Base-by-base conservation (phyloP, 2,797 vertebrate genomes). In the Girardinus metallicus region DNA sequence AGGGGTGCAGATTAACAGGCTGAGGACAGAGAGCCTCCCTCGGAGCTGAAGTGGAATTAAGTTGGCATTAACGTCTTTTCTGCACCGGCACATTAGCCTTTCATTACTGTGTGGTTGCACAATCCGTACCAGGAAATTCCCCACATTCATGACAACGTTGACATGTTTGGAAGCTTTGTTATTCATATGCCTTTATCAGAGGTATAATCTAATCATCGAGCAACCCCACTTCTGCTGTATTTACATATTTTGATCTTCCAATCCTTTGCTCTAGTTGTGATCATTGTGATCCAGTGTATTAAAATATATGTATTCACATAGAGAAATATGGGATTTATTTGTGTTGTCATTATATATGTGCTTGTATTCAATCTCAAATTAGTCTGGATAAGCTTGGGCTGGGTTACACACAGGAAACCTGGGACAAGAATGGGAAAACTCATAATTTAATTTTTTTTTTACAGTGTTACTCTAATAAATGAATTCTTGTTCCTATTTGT, bases 51-150 rank as follows among this genome's bases (percentile, higher is more conserved):
- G 88, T 39, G 80, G 91, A 93, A 92, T 94, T 91, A 92, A 86
- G 79, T 86, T 83, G 85, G 91, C 85, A 89, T 93, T 90, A 90
- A 87, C 64, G 44, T 87, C 85, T 88, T 82, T 78, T 89, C 87
- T 91, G 88, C 89, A 87, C 80, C 87, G 75, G 85, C 88, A 88
- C 88, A 92, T 92, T 90, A 93, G 90, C 81, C 88, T 91, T 92
- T 93, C 87, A 92, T 92, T 85, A 88, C 70, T 46, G 41, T 89
- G 91, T 73, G 84, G 85, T 80, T 87, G 90, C 88, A 88, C 86
- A 83, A 87, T 90, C 87, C 83, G 86, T 74, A 86, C 70, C 87
- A 88, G 85, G 82, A 77, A 34, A 74, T 86, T 87, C 83, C 83
- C 86, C 86, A 85, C 88, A 81, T 86, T 87, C 86, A 87, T 76